Evolutionary conservation across 2,888 invertebrate species (phyloP), one percentile per base, ranked within the genome.

Genomic region (Pardosa pseudoannulata): DNA sequence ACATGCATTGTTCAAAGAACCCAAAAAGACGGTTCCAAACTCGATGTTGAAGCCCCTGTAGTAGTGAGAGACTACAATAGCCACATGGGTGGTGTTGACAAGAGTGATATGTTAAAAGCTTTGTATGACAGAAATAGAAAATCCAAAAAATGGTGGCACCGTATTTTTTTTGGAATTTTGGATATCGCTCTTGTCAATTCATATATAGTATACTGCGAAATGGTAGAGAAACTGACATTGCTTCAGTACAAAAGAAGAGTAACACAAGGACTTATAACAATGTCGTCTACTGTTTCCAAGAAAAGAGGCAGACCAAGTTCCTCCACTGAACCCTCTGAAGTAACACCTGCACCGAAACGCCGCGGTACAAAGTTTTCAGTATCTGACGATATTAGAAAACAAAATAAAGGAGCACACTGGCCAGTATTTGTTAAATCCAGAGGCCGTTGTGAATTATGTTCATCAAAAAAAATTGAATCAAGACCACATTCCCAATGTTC

Each of bases 361-460:
- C 5, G 16, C 7, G 3, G 19, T 3, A 50, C 3, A n/a, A 31
- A 13, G 23, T 27, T 27, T 75, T 78, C 78, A 9, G 78, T 78
- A 41, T 67, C 67, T 76, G 46, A 67, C 46, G 67, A 76, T 67
- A 76, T 67, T 23, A 41, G 65, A 46, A 32, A 50, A 46, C 78
- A 78, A 78, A 78, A 78, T 28, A 65, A 41, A 67, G 76, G 67
- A 36, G 39, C 41, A 28, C 76, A 67, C 32, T 76, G 31, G 76
- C 78, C 68, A 68, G 16, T 62, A 78, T 68, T 78, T 68, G 62
- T 62, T 27, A 78, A 32, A 56, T 36, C 31, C 32, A 31, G 78
- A 68, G 78, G 68, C 19, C 68, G 32, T 16, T 79, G 56, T 56
- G 32, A 79, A 23, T 36, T 68, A 56, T 79, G 78, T 79, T 31